These are phyloP conservation scores for Eospalax fontanierii DNA, from an alignment of 2,797 vertebrate species.

Conservation along the genomic window DNA sequence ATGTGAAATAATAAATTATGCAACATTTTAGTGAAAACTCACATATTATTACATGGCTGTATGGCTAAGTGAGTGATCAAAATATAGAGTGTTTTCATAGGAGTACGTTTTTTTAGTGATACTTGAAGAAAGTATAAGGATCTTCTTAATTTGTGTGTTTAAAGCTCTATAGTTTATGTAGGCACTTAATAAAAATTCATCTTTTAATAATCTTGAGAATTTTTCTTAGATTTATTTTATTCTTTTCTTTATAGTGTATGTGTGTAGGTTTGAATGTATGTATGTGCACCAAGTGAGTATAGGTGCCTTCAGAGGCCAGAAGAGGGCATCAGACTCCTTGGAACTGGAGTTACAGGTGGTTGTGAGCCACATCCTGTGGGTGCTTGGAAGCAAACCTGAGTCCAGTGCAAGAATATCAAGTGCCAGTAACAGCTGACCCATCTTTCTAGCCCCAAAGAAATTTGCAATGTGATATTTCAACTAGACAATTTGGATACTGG, in stretches of 20 bases:
- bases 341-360: not conserved
- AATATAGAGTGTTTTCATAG: not conserved
- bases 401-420: too few relatives aligned
- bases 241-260: not conserved
- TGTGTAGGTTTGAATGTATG: not conserved
- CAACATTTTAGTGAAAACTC: not conserved
- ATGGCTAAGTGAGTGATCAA: not conserved
- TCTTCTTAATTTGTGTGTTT: not conserved
- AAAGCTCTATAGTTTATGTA: not conserved
- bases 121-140: not conserved
- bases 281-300: too few relatives aligned
- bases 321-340: not conserved
- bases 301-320: not conserved
- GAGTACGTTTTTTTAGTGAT: not conserved
- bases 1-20: not conserved
- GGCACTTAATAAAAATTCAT: not conserved
- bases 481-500: not conserved
- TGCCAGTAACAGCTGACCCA: not conserved
- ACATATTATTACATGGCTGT: not conserved
- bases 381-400: not conserved
- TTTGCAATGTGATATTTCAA: not conserved
- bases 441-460: not conserved
- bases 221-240: not conserved
- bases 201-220: not conserved
- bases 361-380: not conserved